Evolutionary conservation across 2,888 invertebrate genomes (phyloP), one percentile per base, ranked within the genome.

Genomic region (Geophilus truncorum): DNA sequence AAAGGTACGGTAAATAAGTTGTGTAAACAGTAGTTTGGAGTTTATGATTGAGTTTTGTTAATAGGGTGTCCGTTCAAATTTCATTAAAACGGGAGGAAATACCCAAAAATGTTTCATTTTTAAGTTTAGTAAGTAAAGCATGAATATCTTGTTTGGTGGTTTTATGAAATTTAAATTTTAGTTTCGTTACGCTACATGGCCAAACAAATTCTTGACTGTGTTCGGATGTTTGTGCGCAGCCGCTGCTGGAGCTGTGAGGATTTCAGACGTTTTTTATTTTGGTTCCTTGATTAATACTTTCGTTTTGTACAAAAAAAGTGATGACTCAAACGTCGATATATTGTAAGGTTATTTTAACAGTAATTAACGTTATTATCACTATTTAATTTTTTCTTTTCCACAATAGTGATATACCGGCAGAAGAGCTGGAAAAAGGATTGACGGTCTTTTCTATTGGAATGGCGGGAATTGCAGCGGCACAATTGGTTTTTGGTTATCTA

Each of bases 121-220:
- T 45, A 9, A 45, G 12, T 9, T 45, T 45, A 45, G 45, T 45
- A 45, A 45, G 45, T 45, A 45, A 32, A 9, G 9, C 4, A 32
- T 6, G 5, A n/a, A 9, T 18, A 45, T 45, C 45, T 45, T 12
- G 4, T 45, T 4, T 9, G 15, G 4, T n/a, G 15, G 5, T 45
- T 45, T 45, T 45, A 45, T 45, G 15, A 45, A 9, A 15, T 45
- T 18, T 45, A 7, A 9, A 9, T 45, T 76, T 81, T 84, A 92
- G 93, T 93, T 90, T 84, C 90, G 91, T 84, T 93, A 91, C 86
- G 89, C 93, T 15, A 90, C 90, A 0, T 85, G 81, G 15, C 86
- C 83, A 81, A 93, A 94, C 85, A 90, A 88, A 84, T 82, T 89
- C 0, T 88, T 90, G 82, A 90, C 93, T 83, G 82, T 86, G 9